These are phyloP conservation scores for Pomacea canaliculata DNA, from an alignment of 2,888 invertebrate genomes.

Conservation along the genomic window DNA sequence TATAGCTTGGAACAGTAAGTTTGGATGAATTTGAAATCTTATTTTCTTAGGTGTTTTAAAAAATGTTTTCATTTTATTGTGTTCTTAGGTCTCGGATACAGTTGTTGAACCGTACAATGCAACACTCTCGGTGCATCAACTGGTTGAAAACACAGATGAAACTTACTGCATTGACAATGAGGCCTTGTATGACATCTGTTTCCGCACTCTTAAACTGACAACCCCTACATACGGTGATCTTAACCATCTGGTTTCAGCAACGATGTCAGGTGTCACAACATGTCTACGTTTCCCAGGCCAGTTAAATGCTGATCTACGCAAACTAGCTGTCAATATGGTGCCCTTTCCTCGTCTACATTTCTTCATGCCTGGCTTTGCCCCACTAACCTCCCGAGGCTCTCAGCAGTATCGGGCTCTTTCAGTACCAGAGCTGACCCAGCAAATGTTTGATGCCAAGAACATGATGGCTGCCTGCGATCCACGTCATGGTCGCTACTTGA, in stretches of 20 bases:
- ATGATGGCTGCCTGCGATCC: slow-evolving; percentile 98
- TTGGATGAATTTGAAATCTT: background rate
- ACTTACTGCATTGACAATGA: slow-evolving; percentile 93
- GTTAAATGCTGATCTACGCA: slow-evolving; percentile 56
- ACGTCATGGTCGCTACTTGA: slow-evolving; percentile 81
- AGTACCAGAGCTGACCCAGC: slow-evolving; percentile 65
- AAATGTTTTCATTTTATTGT: background rate
- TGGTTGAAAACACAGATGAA: slow-evolving; percentile 91
- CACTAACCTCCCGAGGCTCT: slow-evolving; percentile 66
- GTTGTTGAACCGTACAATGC: slow-evolving; percentile 83
- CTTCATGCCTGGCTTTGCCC: slow-evolving; percentile 69
- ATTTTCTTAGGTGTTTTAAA: background rate
- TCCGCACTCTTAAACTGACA: slow-evolving; percentile 84
- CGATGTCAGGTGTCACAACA: slow-evolving; percentile 78
- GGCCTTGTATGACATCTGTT: slow-evolving; percentile 90
- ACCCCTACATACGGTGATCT: slow-evolving; percentile 90
- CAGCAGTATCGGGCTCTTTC: slow-evolving; percentile 69
- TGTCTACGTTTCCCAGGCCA: slow-evolving; percentile 88
- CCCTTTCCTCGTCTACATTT: slow-evolving; percentile 70
- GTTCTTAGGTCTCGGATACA: slow-evolving; percentile 79
- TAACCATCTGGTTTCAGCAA: slow-evolving; percentile 80
- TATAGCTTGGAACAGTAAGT: too few relatives aligned
- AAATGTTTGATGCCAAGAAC: slow-evolving; percentile 94
- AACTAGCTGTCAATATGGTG: slow-evolving; percentile 65
- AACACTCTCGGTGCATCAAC: slow-evolving; percentile 77